Conservation (phyloP, 2,888 invertebrate genomes). For the Sympetrum striolatum region DNA sequence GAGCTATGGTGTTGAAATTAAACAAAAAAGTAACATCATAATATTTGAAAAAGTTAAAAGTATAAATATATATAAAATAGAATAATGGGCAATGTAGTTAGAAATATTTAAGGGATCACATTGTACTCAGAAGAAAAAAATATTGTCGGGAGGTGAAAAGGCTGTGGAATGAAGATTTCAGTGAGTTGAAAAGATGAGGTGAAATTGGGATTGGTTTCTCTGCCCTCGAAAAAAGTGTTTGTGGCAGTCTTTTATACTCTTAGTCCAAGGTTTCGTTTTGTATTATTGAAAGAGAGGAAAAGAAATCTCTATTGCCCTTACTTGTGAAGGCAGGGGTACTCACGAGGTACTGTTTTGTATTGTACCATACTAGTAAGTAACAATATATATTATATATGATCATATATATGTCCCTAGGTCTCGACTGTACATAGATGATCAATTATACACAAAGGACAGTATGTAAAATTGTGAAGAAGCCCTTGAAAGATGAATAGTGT, state of each 20-base stretch:
- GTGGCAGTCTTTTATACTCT: slow-evolving; percentile 50
- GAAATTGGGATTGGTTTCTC: slow-evolving; percentile 41
- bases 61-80: slow-evolving; percentile 44
- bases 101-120: slow-evolving; percentile 43
- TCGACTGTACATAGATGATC: slow-evolving; percentile 42
- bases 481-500: slow-evolving; percentile 42
- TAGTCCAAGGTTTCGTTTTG: slow-evolving; percentile 50
- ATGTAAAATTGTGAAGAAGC: slow-evolving; percentile 39
- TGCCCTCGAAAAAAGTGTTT: slow-evolving; percentile 37
- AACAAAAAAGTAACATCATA: slow-evolving; percentile 42
- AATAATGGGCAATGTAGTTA: slow-evolving; percentile 44
- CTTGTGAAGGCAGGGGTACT: slow-evolving; percentile 43
- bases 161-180: slow-evolving; percentile 43
- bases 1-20: slow-evolving; percentile 44
- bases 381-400: slow-evolving; percentile 44
- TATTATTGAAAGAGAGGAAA: slow-evolving; percentile 48
- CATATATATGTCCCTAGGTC: slow-evolving; percentile 44
- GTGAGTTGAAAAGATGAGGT: slow-evolving; percentile 40
- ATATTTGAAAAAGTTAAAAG: slow-evolving; percentile 44
- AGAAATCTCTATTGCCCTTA: slow-evolving; percentile 44
- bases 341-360: slow-evolving; percentile 41
- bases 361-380: slow-evolving; percentile 44
- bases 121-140: slow-evolving; percentile 42
- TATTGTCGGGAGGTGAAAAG: slow-evolving; percentile 41
- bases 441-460: slow-evolving; percentile 40